Evolutionary conservation across 2,797 vertebrate species (phyloP), one percentile per base, ranked within the genome.

Genomic region (Thamnophis elegans): DNA sequence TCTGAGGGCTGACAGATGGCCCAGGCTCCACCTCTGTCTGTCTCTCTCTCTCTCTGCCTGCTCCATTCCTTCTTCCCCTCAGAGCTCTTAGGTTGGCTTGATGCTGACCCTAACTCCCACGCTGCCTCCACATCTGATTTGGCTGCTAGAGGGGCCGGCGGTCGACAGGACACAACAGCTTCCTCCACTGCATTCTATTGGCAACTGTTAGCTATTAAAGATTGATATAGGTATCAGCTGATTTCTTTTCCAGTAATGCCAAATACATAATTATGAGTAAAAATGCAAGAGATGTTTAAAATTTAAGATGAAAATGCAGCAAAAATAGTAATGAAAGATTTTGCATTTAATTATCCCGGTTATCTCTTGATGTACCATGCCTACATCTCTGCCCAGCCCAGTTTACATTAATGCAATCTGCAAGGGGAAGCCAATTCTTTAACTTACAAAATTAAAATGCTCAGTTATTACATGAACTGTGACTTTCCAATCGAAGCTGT

Each of bases 391-490:
- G 94, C 36, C 97, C 94, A 97, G 93, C 94, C 95, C 94, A 94
- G 92, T 93, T 96, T 96, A 96, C 90, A 95, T 97, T 26, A 25
- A 89, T 87, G 93, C 68, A 95, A 92, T 95, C 94, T 95, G 89
- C 92, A 95, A 95, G 32, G 85, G 92, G 93, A 95, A 97, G 93
- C 86, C 94, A 96, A 94, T 96, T 94, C 90, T 96, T 96, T 92
- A 93, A 90, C 95, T 97, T 94, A 95, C 96, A 94, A 97, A 97
- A 97, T 97, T 97, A 97, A 97, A 97, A 97, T 94, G 87, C 90
- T 94, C 94, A 95, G 94, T 96, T 96, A 97, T 95, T 96, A 94
- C 92, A 94, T 91, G 94, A 96, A 97, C 96, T 95, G 93, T 96
- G 96, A 96, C 94, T 96, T 97, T 97, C 92, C 94, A 95, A 94